Evolutionary conservation across 2,113 vertebrate species (phyloP), one percentile per base, ranked within the genome.

Genomic region (Sphyrna mokarran): DNA sequence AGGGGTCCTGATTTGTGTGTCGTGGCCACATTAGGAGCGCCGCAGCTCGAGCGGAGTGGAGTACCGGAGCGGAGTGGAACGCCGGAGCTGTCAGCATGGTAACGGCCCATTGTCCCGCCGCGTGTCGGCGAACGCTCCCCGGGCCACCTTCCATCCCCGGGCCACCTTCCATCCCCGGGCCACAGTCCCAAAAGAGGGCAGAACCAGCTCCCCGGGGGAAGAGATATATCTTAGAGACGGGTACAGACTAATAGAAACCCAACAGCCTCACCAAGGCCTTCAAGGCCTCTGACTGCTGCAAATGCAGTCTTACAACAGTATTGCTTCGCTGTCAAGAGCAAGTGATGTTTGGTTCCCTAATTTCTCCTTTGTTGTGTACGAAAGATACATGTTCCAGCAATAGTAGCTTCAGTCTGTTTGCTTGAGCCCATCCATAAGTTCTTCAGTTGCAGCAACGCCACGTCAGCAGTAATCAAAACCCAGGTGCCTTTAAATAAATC

Each of bases 391-490:
- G 20, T 0, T 10, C 37, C 4, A 22, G 29, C 20, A 33, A 18
- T n/a, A n/a, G 29, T 48, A n/a, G n/a, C 3, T 66, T 66, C 13
- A 54, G 5, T 94, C 3, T 68, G 63, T 69, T 69, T 69, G 18
- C 29, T 63, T 66, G 61, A 93, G n/a, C n/a, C 26, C 54, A 18
- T 13, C 54, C n/a, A 5, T 22, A 20, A n/a, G 22, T 37, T 70
- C 69, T 11, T 26, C 54, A 22, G 22, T 69, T 4, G 3, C 23
- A 29, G 37, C 26, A 54, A 72, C 26, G 94, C 94, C 94, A 95
- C 94, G 94, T 95, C 94, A 95, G 94, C 94, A 95, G 48, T 72
- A 48, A 2, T 20, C 61, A 37, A 33, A 58, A 89, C 26, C 58
- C 33, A 18, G 58, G 66, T 66, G 58, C 3, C 89, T 63, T 63